Conservation (phyloP, 1,140 invertebrate genomes). For the Doryteuthis pealeii region DNA sequence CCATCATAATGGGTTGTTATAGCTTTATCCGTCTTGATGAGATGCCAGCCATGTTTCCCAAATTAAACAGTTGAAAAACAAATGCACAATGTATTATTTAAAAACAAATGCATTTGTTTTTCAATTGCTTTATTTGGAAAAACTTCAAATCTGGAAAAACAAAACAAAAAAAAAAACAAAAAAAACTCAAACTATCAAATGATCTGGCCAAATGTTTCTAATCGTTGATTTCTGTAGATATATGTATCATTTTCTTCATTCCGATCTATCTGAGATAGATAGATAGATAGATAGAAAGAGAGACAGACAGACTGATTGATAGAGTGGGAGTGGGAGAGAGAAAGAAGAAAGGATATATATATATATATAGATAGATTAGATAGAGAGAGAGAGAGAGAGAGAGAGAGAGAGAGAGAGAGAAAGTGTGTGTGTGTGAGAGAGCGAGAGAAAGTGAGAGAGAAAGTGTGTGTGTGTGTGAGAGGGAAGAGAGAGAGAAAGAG, state of each 20-base stretch:
- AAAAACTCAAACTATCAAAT: background rate
- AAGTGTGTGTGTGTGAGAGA: too few species aligned
- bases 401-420: too few species aligned
- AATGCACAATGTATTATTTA: conserved; percentile 10
- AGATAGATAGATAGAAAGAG: too few species aligned
- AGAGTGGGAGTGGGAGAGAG: background rate
- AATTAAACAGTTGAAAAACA: conserved; percentile 7
- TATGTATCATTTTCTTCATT: background rate
- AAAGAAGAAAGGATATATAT: background rate
- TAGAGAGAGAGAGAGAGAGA: too few species aligned
- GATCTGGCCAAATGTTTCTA: background rate
- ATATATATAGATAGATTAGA: too few species aligned
- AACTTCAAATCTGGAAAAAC: background rate
- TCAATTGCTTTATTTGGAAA: conserved; percentile 10
- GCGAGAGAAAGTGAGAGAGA: too few species aligned
- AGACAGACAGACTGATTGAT: too few species aligned
- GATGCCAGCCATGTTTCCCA: background rate
- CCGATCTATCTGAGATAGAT: too few species aligned
- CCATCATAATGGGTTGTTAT: too few species aligned
- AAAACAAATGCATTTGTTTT: conserved; percentile 11
- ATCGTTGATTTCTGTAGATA: background rate
- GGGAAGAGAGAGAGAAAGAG: too few species aligned
- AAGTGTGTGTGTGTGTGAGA: too few species aligned
- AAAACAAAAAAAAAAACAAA: background rate
- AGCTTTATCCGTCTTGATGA: too few species aligned